phyloP scores from a whole-genome alignment of 2,797 vertebrate species.

The Gymnodraco acuticeps region DNA sequence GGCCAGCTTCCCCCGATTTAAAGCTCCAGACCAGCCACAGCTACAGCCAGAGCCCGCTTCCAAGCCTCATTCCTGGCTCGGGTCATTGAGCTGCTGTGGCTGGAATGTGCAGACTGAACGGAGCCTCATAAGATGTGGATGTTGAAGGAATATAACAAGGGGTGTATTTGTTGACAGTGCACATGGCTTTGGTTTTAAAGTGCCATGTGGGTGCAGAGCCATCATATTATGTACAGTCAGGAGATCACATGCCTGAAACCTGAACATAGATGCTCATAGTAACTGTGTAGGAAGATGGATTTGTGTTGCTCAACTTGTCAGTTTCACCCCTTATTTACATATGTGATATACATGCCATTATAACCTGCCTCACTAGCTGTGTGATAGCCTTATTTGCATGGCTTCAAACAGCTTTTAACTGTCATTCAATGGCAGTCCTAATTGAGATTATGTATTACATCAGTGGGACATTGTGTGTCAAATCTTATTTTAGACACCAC shows the following conservation, averaged over 20 bases:
- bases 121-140: slow-evolving; percentile 65
- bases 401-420: not conserved
- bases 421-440: too few species aligned
- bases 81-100: slow-evolving; percentile 65
- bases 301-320: not conserved
- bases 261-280: not conserved
- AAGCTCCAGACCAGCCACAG: slow-evolving; percentile 49
- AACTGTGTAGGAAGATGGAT: not conserved
- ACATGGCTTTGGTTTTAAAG: slow-evolving; percentile 20
- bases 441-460: not conserved
- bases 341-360: not conserved
- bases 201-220: slow-evolving; percentile 15
- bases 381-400: slow-evolving; percentile 1
- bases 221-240: not conserved
- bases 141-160: slow-evolving; percentile 9
- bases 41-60: slow-evolving; percentile 54
- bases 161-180: slow-evolving; percentile 9
- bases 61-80: slow-evolving; percentile 70
- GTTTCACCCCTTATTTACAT: slow-evolving; percentile 3
- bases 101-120: slow-evolving; percentile 72
- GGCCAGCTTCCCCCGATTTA: slow-evolving; percentile 54
- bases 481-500: not conserved
- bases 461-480: not conserved
- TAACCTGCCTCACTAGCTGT: not conserved
- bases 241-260: too few species aligned